A percentile compares a stretch with the other conserved stretches of the same genome.
These are phyloP conservation scores for Drosophila nasuta DNA, from an alignment of 1,140 invertebrate species.

Conservation along the genomic window DNA sequence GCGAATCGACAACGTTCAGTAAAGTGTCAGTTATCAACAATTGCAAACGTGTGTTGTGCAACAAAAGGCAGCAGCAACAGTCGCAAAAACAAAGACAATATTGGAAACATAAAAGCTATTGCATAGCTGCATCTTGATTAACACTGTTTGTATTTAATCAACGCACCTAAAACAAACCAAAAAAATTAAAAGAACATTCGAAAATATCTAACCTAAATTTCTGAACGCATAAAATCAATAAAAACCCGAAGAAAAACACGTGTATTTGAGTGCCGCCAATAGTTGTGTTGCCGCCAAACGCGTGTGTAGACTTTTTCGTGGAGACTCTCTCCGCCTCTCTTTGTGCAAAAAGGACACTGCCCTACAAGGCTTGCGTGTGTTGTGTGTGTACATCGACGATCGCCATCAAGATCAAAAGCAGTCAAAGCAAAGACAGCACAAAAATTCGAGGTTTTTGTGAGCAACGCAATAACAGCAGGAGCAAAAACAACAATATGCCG, in stretches of 20 bases:
- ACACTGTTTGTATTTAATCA: conserved; percentile 25
- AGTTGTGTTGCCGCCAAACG: conserved; percentile 58
- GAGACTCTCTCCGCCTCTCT: conserved; percentile 30
- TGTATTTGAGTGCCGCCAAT: conserved; percentile 41
- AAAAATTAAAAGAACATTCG: conserved; percentile 17
- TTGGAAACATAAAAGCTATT: conserved; percentile 84
- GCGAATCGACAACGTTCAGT: conserved; percentile 60
- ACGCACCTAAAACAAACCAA: conserved; percentile 24
- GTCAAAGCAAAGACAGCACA: conserved; percentile 10
- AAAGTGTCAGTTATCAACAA: conserved; percentile 61
- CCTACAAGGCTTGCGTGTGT: conserved; percentile 13
- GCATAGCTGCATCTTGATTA: conserved; percentile 82
- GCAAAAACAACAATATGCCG: conserved; percentile 70
- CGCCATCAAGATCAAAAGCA: conserved; percentile 17
- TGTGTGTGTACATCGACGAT: conserved; percentile 21
- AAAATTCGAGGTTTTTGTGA: conserved; percentile 55
- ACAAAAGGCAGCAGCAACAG: conserved; percentile 45
- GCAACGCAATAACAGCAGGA: conserved; percentile 45
- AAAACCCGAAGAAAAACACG: conserved; percentile 36
- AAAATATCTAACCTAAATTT: conserved; percentile 56
- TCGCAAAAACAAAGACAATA: conserved; percentile 62
- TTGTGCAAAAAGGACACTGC: conserved; percentile 43
- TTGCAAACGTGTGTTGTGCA: conserved; percentile 58
- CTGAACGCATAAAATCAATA: conserved; percentile 52
- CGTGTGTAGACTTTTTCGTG: conserved; percentile 47